phyloP scores from a whole-genome alignment of 2,113 vertebrate species.

The Campylomormyrus numenius region DNA sequence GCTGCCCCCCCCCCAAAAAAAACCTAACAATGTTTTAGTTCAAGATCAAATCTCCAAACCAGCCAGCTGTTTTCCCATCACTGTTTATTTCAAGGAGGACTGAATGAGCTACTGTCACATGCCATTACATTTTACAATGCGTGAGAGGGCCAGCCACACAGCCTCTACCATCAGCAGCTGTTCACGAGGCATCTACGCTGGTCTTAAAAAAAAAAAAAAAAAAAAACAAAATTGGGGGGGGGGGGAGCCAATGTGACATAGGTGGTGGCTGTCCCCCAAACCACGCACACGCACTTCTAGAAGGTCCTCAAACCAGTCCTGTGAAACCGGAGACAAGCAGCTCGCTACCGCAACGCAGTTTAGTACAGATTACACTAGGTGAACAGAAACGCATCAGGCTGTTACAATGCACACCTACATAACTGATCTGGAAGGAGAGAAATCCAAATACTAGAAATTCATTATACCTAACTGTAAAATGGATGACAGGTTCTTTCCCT shows the following conservation, averaged over 20 bases:
- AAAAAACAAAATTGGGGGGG: not conserved
- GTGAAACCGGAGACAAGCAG: not conserved
- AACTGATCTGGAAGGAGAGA: constrained; percentile 12
- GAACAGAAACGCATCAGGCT: constrained; percentile 13
- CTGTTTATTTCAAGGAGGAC: constrained; percentile 21
- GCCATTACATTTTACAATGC: constrained; percentile 3
- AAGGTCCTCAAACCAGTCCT: constrained; percentile 2
- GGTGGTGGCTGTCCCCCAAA: not conserved
- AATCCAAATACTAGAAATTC: constrained; percentile 15
- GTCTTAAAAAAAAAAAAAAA: constrained; percentile 11
- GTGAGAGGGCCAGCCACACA: not conserved
- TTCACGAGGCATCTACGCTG: not conserved
- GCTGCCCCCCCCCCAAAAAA: not conserved
- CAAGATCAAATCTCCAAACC: not conserved
- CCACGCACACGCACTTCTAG: not conserved
- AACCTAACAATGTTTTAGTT: not conserved
- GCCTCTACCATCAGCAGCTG: not conserved
- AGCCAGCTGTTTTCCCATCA: not conserved
- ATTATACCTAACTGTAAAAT: constrained; percentile 19
- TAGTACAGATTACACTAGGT: constrained; percentile 22
- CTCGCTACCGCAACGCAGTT: constrained; percentile 4
- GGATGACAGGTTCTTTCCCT: constrained; percentile 8
- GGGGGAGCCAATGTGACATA: not conserved
- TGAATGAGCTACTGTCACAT: constrained; percentile 20
- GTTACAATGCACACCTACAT: constrained; percentile 24